These are phyloP conservation scores for Mamestra configurata DNA, from an alignment of 1,140 invertebrate genomes.

Conservation along the genomic window DNA sequence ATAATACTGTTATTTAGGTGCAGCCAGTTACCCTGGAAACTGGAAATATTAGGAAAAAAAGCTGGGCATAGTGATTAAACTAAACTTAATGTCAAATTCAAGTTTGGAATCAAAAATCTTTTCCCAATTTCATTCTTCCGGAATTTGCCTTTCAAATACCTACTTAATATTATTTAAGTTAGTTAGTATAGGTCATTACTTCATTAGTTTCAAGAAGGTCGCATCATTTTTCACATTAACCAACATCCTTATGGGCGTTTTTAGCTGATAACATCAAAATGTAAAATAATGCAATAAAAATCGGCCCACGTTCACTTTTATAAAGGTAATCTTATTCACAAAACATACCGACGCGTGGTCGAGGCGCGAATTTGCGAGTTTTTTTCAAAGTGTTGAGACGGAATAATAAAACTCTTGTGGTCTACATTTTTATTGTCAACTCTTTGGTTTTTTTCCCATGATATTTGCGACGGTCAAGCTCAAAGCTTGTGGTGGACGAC, in stretches of 20 bases:
- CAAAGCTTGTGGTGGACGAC: conserved; percentile 44
- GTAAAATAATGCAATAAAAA: conserved; percentile 21
- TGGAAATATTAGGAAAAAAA: no score
- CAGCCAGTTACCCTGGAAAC: no score
- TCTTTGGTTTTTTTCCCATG: conserved; percentile 20
- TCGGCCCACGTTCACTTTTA: neutral
- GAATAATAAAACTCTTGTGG: conserved; percentile 48
- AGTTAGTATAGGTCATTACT: no score
- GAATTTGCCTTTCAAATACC: no score
- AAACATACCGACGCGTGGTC: conserved; percentile 8
- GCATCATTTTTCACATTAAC: neutral
- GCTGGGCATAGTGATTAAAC: no score
- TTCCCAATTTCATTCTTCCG: no score
- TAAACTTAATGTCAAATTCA: no score
- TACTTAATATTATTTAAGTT: no score
- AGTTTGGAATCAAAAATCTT: no score
- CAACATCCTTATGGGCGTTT: neutral
- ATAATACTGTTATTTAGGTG: no score
- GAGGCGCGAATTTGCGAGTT: neutral
- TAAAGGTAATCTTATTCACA: conserved; percentile 17
- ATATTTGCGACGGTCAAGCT: conserved; percentile 42
- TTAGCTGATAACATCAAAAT: neutral
- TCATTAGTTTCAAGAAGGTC: neutral
- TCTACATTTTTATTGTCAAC: conserved; percentile 41
- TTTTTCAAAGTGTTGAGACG: conserved; percentile 22